Percentiles rank a stretch among this genome's conserved stretches.
Conservation (phyloP, 1,140 invertebrate species). For the Aphaenogaster rudis region DNA sequence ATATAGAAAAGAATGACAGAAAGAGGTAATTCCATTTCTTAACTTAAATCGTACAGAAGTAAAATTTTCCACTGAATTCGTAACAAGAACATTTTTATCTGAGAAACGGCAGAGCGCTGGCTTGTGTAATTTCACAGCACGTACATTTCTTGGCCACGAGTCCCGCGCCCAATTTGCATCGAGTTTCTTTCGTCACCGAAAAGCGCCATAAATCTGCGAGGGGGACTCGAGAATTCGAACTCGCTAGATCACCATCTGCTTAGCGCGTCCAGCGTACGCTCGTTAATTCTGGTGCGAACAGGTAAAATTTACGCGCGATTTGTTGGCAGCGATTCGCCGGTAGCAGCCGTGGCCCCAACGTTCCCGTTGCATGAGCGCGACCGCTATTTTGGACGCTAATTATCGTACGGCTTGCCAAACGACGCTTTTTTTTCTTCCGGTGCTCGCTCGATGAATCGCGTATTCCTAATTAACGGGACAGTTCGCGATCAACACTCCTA, state of each 20-base stretch:
- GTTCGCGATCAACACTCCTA: slow-evolving; percentile 57
- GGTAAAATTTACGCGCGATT: slow-evolving; percentile 75
- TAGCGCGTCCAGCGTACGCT: slow-evolving; percentile 26
- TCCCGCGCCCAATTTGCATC: slow-evolving; percentile 41
- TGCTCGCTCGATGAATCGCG: slow-evolving; percentile 50
- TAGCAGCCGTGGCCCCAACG: slow-evolving; percentile 18
- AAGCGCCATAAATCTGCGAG: slow-evolving; percentile 47
- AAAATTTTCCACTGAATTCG: slow-evolving; percentile 10
- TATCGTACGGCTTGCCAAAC: slow-evolving; percentile 61
- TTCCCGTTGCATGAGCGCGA: slow-evolving; percentile 54
- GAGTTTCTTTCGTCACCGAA: slow-evolving; percentile 48
- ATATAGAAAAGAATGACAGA: not conserved
- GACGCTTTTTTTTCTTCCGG: slow-evolving; percentile 17
- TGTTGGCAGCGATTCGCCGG: slow-evolving; percentile 73
- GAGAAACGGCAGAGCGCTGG: not conserved
- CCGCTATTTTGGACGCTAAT: slow-evolving; percentile 67
- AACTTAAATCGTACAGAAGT: not conserved
- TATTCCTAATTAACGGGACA: slow-evolving; percentile 61
- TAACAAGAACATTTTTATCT: not conserved
- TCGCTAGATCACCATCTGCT: slow-evolving; percentile 60
- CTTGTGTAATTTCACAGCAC: slow-evolving; percentile 1
- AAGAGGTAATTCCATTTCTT: not conserved
- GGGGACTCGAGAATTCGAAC: slow-evolving; percentile 24
- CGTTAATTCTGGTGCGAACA: slow-evolving; percentile 75
- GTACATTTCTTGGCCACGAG: slow-evolving; percentile 13